Percentiles rank a stretch among this genome's conserved stretches.
These are phyloP conservation scores for Rynchops niger DNA, from an alignment of 2,113 vertebrate species.

Conservation along the genomic window DNA sequence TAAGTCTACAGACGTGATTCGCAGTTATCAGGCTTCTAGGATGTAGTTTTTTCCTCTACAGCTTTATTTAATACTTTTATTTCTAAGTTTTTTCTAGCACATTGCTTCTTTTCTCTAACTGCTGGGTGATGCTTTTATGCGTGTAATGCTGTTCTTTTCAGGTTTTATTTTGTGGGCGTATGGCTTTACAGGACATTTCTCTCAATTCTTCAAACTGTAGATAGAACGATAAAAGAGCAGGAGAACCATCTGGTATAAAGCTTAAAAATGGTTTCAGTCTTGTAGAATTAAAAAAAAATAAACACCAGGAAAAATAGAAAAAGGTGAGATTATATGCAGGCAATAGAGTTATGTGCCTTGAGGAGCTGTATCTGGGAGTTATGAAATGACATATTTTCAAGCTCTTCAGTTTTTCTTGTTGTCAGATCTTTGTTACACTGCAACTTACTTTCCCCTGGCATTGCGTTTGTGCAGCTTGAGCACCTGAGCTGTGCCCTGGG, in stretches of 20 bases:
- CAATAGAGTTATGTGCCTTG: background rate
- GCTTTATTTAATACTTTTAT: background rate
- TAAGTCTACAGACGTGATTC: background rate
- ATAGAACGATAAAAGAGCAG: background rate
- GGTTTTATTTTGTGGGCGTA: background rate
- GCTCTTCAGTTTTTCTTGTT: background rate
- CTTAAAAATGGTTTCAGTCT: background rate
- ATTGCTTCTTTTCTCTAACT: background rate
- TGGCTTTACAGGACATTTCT: background rate
- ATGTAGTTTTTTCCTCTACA: background rate
- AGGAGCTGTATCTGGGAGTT: background rate
- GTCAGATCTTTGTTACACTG: background rate
- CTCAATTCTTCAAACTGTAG: background rate
- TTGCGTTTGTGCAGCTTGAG: background rate
- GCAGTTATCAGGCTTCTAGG: background rate
- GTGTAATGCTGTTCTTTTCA: background rate
- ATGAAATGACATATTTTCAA: background rate
- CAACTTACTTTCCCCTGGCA: background rate
- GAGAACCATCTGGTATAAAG: background rate
- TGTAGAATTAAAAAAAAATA: background rate
- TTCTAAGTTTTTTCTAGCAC: background rate
- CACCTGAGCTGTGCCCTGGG: background rate
- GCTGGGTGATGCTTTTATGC: background rate
- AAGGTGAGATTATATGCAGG: background rate
- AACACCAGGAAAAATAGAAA: background rate